These are phyloP conservation scores for Junonia oenone DNA, from an alignment of 2,888 invertebrate genomes.

Conservation along the genomic window DNA sequence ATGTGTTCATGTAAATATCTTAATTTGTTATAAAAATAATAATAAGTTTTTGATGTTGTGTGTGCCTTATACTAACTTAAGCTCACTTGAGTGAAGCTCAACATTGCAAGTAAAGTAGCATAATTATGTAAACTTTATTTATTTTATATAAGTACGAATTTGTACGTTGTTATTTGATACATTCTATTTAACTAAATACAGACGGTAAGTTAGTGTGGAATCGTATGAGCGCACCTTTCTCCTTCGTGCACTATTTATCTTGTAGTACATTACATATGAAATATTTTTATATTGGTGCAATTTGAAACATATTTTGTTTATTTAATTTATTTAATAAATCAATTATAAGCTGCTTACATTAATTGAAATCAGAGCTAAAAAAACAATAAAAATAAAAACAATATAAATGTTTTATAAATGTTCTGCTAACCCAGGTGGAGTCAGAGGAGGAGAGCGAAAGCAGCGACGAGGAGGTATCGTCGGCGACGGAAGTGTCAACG, in stretches of 20 bases:
- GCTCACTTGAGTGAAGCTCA: not conserved
- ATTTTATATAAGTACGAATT: too few species aligned
- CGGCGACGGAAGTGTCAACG: slow-evolving; percentile 94
- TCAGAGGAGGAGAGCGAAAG: slow-evolving; percentile 80
- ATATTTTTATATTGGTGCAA: not conserved
- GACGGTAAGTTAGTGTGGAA: slow-evolving; percentile 17
- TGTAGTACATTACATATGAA: not conserved
- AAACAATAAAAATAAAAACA: too few species aligned
- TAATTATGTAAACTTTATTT: too few species aligned
- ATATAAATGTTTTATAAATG: too few species aligned
- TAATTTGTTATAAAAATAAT: not conserved
- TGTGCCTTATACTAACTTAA: slow-evolving; percentile 12
- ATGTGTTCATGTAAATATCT: not conserved
- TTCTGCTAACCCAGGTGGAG: slow-evolving; percentile 56
- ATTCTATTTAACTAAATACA: not conserved
- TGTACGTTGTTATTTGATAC: too few species aligned
- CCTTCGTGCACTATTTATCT: not conserved
- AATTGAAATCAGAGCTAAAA: too few species aligned
- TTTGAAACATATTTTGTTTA: not conserved
- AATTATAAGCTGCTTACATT: too few species aligned
- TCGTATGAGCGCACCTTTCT: slow-evolving; percentile 15
- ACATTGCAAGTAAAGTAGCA: not conserved
- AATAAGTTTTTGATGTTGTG: slow-evolving; percentile 11
- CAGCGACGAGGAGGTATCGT: slow-evolving; percentile 87
- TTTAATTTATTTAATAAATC: not conserved